phyloP scores from a whole-genome alignment of 2,113 vertebrate genomes.

The Cebus imitator region DNA sequence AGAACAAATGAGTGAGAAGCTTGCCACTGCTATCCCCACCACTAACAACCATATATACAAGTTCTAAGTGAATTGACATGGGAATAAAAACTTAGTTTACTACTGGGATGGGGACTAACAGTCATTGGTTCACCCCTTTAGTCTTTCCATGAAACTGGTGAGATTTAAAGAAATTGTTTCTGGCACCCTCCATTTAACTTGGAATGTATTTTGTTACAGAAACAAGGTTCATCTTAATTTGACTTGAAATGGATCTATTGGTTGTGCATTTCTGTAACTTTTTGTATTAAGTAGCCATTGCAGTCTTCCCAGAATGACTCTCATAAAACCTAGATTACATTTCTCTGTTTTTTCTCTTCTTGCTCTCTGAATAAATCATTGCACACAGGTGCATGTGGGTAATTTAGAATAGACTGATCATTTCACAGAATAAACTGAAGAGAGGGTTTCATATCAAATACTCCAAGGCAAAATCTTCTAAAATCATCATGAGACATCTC shows the following conservation, averaged over 20 bases:
- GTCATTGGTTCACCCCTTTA: not conserved
- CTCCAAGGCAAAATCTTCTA: not conserved
- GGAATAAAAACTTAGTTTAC: not conserved
- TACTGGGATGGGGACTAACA: not conserved
- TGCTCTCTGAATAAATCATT: not conserved
- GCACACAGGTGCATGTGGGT: not conserved
- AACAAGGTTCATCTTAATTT: not conserved
- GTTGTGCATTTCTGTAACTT: not conserved
- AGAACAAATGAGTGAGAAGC: not conserved
- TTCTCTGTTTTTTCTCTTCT: not conserved
- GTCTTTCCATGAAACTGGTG: not conserved
- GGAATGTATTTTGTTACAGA: constrained; percentile 6
- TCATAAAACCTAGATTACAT: not conserved
- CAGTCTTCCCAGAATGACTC: not conserved
- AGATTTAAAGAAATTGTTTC: not conserved
- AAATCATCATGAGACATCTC: not conserved
- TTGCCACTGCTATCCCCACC: rapidly evolving
- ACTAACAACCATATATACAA: not conserved
- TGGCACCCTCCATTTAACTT: not conserved
- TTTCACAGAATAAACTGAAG: not conserved
- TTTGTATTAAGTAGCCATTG: not conserved
- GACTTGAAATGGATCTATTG: not conserved
- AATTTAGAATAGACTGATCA: not conserved
- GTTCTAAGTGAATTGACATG: not conserved
- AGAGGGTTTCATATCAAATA: not conserved